Evolutionary conservation across 1,140 invertebrate genomes (phyloP).

Genomic region (Drosophila bipectinata): DNA sequence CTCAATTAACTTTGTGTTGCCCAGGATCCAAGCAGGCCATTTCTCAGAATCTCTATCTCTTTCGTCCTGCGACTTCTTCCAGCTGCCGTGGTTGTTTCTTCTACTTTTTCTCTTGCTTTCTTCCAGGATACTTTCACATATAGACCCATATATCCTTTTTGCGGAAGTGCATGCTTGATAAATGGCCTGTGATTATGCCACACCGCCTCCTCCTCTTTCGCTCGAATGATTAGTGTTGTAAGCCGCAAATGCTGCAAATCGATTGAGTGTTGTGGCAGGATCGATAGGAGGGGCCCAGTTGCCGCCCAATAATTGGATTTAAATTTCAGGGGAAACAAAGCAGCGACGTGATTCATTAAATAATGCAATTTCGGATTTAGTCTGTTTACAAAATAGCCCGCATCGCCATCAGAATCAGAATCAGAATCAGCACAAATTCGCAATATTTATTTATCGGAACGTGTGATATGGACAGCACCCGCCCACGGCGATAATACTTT

Average conservation of each 20-base stretch:
- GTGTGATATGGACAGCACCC: conserved; percentile 9
- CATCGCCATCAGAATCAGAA: background rate
- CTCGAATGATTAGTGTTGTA: conserved; percentile 23
- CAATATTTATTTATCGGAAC: conserved; percentile 24
- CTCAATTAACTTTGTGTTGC: conserved; percentile 61
- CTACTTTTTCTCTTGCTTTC: background rate
- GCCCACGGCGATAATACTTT: conserved; percentile 19
- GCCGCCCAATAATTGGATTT: conserved; percentile 1
- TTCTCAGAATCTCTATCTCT: conserved; percentile 31
- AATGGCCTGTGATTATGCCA: conserved; percentile 53
- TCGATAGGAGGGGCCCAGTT: conserved; percentile 4
- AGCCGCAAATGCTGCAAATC: conserved; percentile 38
- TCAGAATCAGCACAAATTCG: conserved; percentile 10
- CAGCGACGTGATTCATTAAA: conserved; percentile 12
- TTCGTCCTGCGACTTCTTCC: conserved; percentile 22
- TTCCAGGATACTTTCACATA: background rate
- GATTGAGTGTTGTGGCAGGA: conserved; percentile 27
- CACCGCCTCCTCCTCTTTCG: background rate
- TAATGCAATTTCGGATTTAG: conserved; percentile 24
- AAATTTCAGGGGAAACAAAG: conserved; percentile 1
- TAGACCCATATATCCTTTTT: conserved; percentile 3
- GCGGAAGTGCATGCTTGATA: conserved; percentile 46
- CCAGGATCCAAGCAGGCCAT: conserved; percentile 48
- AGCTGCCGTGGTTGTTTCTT: conserved; percentile 15
- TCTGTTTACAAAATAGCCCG: conserved; percentile 1